Percentiles rank a stretch among this genome's conserved stretches.
Evolutionary conservation across 2,797 vertebrate genomes (phyloP).

Genomic region (Darevskia nairensis): DNA sequence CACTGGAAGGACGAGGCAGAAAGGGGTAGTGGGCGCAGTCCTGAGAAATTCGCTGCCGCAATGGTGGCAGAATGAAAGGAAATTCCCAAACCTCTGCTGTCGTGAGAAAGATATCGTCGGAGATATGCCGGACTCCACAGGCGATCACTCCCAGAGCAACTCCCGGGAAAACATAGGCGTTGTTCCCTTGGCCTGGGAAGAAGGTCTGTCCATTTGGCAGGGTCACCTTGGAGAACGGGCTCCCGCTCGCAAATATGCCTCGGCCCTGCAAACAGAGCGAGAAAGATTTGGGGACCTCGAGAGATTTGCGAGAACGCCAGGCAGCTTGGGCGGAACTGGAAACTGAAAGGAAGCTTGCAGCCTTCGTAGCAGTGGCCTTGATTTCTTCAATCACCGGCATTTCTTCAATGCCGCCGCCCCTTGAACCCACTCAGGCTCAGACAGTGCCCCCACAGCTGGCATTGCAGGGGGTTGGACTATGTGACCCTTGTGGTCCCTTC

Average conservation of each 20-base stretch:
- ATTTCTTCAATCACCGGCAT: background rate
- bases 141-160: slow-evolving; percentile 93
- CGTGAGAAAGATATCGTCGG: slow-evolving; percentile 94
- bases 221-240: slow-evolving; percentile 92
- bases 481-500: too few relatives aligned
- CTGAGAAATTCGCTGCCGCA: background rate
- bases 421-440: background rate
- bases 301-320: background rate
- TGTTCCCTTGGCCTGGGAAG: slow-evolving; percentile 97
- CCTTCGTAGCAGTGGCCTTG: background rate
- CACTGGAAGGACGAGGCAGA: background rate
- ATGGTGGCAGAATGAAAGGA: slow-evolving; percentile 15
- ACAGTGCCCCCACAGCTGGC: too few relatives aligned
- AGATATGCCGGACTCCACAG: slow-evolving; percentile 92
- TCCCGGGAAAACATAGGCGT: slow-evolving; percentile 96
- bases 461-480: too few relatives aligned
- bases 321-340: background rate
- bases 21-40: background rate
- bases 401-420: background rate
- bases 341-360: background rate
- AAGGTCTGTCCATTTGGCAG: slow-evolving; percentile 90
- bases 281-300: slow-evolving; percentile 14
- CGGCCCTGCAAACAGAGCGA: slow-evolving; percentile 82
- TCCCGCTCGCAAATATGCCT: slow-evolving; percentile 96
- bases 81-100: slow-evolving; percentile 88